phyloP scores from a whole-genome alignment of 2,797 vertebrate species.

The Amblyraja radiata region DNA sequence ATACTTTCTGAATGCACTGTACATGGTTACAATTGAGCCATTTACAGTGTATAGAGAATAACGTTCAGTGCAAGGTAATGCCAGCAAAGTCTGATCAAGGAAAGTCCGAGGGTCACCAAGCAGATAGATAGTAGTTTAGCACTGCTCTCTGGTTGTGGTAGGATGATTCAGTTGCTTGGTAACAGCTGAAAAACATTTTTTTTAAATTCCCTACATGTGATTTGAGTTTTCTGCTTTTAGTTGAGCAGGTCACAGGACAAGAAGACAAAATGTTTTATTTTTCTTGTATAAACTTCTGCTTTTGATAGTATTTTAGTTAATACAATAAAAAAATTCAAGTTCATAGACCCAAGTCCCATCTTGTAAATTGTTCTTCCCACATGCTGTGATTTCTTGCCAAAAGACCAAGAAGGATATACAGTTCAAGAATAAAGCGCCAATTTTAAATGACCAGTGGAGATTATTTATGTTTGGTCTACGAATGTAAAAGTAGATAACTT shows the following conservation, averaged over 20 bases:
- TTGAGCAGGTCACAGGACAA: neutral
- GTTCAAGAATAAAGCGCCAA: neutral
- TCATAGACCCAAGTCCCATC: neutral
- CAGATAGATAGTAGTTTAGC: too few relatives aligned
- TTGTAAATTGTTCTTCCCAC: neutral
- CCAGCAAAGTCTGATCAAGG: too few relatives aligned
- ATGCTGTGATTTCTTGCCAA: neutral
- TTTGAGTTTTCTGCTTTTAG: slow-evolving; percentile 7
- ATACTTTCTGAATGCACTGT: too few relatives aligned
- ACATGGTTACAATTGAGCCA: too few relatives aligned
- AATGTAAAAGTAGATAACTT: neutral
- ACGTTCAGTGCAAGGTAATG: too few relatives aligned
- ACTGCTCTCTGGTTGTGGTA: too few relatives aligned
- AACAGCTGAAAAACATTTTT: too few relatives aligned
- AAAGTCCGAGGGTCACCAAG: too few relatives aligned
- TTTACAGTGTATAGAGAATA: too few relatives aligned
- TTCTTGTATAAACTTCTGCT: neutral
- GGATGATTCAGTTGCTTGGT: too few relatives aligned
- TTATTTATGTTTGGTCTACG: neutral
- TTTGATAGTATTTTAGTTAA: neutral
- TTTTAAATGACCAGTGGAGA: neutral
- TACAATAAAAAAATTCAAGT: neutral
- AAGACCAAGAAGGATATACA: neutral
- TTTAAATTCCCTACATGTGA: neutral
- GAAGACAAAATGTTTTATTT: neutral